phyloP scores from a whole-genome alignment of 2,113 vertebrate species.

The Hymenochirus boettgeri region DNA sequence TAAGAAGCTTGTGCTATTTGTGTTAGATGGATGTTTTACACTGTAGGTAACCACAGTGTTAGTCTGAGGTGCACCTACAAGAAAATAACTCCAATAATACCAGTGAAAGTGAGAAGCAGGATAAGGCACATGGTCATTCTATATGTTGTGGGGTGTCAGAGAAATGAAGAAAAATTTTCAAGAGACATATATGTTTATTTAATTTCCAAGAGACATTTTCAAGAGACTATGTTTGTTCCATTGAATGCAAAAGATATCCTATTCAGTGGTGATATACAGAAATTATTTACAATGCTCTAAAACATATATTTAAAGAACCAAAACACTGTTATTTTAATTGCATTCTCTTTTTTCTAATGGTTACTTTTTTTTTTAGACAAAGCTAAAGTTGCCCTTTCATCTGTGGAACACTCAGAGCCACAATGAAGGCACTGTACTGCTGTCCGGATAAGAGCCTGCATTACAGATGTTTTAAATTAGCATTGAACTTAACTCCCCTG shows the following conservation, averaged over 20 bases:
- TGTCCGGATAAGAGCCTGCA: constrained; percentile 23
- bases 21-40: too few relatives aligned
- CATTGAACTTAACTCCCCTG: constrained; percentile 14
- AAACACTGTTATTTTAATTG: constrained; percentile 7
- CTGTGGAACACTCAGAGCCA: background rate
- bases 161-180: too few relatives aligned
- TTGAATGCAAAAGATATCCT: too few relatives aligned
- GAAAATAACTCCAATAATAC: too few relatives aligned
- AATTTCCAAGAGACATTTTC: too few relatives aligned
- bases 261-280: background rate
- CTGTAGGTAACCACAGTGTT: too few relatives aligned
- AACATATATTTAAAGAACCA: background rate
- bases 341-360: constrained; percentile 21
- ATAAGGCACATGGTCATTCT: too few relatives aligned
- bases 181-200: too few relatives aligned
- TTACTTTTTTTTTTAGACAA: constrained; percentile 19
- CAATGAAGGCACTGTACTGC: constrained; percentile 32
- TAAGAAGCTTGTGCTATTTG: background rate
- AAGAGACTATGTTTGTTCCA: too few relatives aligned
- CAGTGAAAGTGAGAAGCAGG: too few relatives aligned
- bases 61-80: too few relatives aligned
- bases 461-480: constrained; percentile 34
- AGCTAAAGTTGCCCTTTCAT: constrained; percentile 27
- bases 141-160: too few relatives aligned
- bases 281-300: constrained; percentile 15